phyloP scores from a whole-genome alignment of 2,797 vertebrate species.

The Cetoscarus ocellatus region DNA sequence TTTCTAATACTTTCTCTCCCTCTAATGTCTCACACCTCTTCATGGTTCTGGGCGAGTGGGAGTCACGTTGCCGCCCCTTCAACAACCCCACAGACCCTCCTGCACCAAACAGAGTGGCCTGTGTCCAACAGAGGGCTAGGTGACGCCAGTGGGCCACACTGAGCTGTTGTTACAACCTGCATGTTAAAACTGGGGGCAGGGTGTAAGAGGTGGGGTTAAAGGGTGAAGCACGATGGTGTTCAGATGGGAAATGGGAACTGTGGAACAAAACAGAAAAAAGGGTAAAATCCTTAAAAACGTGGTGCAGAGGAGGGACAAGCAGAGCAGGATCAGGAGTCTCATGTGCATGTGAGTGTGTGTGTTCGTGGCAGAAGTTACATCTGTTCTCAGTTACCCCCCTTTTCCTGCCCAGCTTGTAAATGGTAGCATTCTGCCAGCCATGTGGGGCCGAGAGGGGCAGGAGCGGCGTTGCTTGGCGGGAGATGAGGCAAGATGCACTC shows the following conservation, averaged over 20 bases:
- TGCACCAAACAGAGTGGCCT: constrained; percentile 50
- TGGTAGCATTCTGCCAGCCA: constrained; percentile 66
- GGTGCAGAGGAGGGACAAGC: constrained; percentile 27
- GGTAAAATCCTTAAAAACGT: constrained; percentile 13
- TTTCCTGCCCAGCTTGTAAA: constrained; percentile 59
- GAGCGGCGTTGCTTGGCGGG: constrained; percentile 45
- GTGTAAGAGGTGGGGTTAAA: constrained; percentile 8
- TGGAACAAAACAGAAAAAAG: constrained; percentile 1
- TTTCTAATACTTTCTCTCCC: constrained; percentile 1
- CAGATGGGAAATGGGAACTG: constrained; percentile 9
- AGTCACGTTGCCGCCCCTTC: constrained; percentile 8
- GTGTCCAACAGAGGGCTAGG: constrained; percentile 70
- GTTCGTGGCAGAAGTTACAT: constrained; percentile 80
- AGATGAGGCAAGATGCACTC: constrained; percentile 45
- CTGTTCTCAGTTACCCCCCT: constrained; percentile 77
- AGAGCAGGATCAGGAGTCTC: constrained; percentile 31
- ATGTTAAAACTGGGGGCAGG: constrained; percentile 11
- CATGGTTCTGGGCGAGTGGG: constrained; percentile 22
- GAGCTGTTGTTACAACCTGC: constrained; percentile 78
- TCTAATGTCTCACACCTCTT: constrained; percentile 19
- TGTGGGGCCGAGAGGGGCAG: constrained; percentile 36
- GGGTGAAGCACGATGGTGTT: constrained; percentile 14
- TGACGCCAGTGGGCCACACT: constrained; percentile 81
- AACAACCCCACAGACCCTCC: constrained; percentile 7
- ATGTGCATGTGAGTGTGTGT: constrained; percentile 37